These are phyloP conservation scores for Luscinia luscinia DNA, from an alignment of 2,797 vertebrate species.

Conservation along the genomic window DNA sequence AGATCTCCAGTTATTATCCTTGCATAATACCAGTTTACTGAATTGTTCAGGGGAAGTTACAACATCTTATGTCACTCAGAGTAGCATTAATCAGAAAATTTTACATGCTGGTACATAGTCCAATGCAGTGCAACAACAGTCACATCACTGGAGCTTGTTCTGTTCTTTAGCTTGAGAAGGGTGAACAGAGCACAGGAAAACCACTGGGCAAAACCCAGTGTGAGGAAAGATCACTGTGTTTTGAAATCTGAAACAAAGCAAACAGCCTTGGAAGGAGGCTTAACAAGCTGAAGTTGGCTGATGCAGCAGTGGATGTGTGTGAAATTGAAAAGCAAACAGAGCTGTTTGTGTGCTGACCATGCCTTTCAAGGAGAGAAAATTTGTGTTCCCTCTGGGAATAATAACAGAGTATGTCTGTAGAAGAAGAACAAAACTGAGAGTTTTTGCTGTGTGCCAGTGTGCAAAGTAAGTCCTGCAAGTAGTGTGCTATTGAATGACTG, in stretches of 20 bases:
- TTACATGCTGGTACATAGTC: background rate
- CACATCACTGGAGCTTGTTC: background rate
- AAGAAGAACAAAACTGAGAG: background rate
- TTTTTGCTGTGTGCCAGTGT: background rate
- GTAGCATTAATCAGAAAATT: background rate
- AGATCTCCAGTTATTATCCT: background rate
- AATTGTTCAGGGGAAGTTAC: background rate
- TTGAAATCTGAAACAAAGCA: slow-evolving; percentile 9
- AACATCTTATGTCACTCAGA: background rate
- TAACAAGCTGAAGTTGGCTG: background rate
- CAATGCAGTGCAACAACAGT: background rate
- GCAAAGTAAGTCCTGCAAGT: background rate
- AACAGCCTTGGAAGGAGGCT: background rate
- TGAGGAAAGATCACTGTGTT: background rate
- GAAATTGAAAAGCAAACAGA: background rate
- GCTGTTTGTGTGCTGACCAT: background rate
- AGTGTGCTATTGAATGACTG: background rate
- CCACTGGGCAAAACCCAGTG: background rate
- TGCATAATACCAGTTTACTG: background rate
- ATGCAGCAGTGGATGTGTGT: background rate
- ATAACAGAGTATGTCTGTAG: background rate
- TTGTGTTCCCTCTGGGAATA: background rate
- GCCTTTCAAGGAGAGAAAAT: background rate
- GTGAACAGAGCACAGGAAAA: background rate
- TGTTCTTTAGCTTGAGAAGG: background rate